These are phyloP conservation scores for Lasioglossum zephyrum DNA, from an alignment of 2,888 invertebrate species.

Conservation along the genomic window DNA sequence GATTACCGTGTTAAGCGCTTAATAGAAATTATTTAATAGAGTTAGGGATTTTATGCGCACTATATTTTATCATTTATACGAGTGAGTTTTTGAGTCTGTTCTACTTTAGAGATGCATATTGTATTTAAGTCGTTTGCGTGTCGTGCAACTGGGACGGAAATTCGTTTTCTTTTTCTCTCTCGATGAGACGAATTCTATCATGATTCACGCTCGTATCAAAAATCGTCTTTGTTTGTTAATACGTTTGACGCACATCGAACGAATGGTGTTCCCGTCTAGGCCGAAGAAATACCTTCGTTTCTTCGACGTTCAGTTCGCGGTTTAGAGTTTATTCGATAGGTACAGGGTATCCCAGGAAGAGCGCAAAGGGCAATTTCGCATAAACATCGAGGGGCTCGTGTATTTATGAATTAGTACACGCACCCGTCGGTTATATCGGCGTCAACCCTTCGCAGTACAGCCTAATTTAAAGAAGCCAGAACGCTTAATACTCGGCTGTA, in stretches of 20 bases:
- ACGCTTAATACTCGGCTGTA: background rate
- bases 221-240: slow-evolving; percentile 7
- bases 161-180: background rate
- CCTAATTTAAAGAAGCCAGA: background rate
- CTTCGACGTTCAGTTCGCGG: slow-evolving; percentile 1
- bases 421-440: slow-evolving; percentile 19
- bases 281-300: background rate
- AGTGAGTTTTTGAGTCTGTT: slow-evolving; percentile 63
- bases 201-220: background rate
- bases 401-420: slow-evolving; percentile 11
- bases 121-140: slow-evolving; percentile 45
- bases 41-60: slow-evolving; percentile 68
- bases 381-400: slow-evolving; percentile 16
- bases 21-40: slow-evolving; percentile 70
- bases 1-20: slow-evolving; percentile 70
- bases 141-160: slow-evolving; percentile 48
- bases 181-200: background rate
- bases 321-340: slow-evolving; percentile 43
- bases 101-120: slow-evolving; percentile 48
- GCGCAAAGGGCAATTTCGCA: slow-evolving; percentile 42
- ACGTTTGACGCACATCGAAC: slow-evolving; percentile 1
- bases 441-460: slow-evolving; percentile 6
- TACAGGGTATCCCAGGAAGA: slow-evolving; percentile 62
- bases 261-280: background rate
- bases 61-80: slow-evolving; percentile 62